phyloP scores from a whole-genome alignment of 2,113 vertebrate genomes.

The Scytalopus superciliaris region DNA sequence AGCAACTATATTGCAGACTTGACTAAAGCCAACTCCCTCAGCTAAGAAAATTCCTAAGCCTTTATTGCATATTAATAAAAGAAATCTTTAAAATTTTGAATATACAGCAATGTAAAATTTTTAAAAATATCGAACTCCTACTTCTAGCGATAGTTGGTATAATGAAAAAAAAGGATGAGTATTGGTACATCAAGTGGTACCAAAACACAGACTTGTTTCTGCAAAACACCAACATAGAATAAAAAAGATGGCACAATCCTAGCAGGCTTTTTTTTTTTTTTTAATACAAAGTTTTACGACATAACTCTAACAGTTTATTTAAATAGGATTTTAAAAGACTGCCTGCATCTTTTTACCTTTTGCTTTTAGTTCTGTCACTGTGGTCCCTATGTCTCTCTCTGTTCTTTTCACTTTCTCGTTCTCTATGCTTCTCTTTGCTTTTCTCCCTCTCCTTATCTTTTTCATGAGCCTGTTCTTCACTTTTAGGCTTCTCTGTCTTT shows the following conservation, averaged over 20 bases:
- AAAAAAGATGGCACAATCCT: conserved; percentile 76
- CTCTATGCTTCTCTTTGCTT: conserved; percentile 72
- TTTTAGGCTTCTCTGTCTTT: conserved; percentile 83
- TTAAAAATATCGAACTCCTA: conserved; percentile 77
- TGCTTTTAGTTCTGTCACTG: conserved; percentile 82
- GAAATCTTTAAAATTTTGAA: conserved; percentile 73
- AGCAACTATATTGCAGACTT: conserved; percentile 72
- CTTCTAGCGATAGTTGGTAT: conserved; percentile 67
- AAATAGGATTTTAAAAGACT: conserved; percentile 54
- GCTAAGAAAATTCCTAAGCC: conserved; percentile 74
- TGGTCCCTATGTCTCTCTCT: conserved; percentile 85
- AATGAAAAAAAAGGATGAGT: conserved; percentile 68
- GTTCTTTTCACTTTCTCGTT: conserved; percentile 77
- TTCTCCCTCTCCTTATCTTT: conserved; percentile 81
- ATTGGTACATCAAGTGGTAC: conserved; percentile 58
- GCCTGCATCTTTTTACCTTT: conserved; percentile 78
- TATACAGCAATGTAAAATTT: conserved; percentile 80
- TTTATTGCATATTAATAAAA: conserved; percentile 85
- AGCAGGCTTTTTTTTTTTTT: conserved; percentile 59
- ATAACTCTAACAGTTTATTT: conserved; percentile 55
- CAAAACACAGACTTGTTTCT: conserved; percentile 67
- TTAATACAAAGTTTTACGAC: conserved; percentile 51
- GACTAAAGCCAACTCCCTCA: conserved; percentile 71
- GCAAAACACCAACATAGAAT: conserved; percentile 73
- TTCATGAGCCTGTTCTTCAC: conserved; percentile 80